Evolutionary conservation across 2,888 invertebrate species (phyloP), one percentile per base, ranked within the genome.

Genomic region (Drosophila greeni): DNA sequence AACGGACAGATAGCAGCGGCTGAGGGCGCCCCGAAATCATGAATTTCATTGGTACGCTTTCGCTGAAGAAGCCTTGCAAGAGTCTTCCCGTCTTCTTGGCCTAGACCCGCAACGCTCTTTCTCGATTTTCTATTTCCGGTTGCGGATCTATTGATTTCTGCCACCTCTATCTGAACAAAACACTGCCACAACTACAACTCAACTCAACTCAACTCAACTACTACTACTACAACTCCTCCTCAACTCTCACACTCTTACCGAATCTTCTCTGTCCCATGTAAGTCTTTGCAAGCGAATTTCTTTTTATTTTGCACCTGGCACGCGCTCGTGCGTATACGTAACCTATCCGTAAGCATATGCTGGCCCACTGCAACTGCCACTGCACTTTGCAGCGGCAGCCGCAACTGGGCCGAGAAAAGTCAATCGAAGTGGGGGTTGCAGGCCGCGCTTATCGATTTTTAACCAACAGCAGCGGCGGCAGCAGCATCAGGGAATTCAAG

Each of bases 21-120:
- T 87, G 82, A 87, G 85, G 87, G 89, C 89, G 88, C 88, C 89
- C 86, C 86, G 87, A 88, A 88, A 88, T 87, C 81, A 88, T 89
- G 89, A 88, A 89, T 89, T 88, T 89, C 88, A 89, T 89, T 88
- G 89, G 89, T 89, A 89, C 86, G 88, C 39, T 29, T 54, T 39
- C 39, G 43, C 43, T 43, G 26, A 26, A 26, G 39, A 40, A 55
- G 45, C 55, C 12, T 18, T 31, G 45, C 36, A 45, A 45, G 31
- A 20, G 45, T 47, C 45, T 47, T 18, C 45, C 29, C 31, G 45
- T 31, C 29, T 47, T 42, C 29, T 29, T 33, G 33, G 31, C 45
- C 42, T 45, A 47, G 53, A 69, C 40, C 54, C 31, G 42, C 48
- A 61, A 37, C 62, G 37, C 43, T 74, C 61, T 65, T 56, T 40